phyloP scores from a whole-genome alignment of 2,113 vertebrate genomes.

The Silurus meridionalis region DNA sequence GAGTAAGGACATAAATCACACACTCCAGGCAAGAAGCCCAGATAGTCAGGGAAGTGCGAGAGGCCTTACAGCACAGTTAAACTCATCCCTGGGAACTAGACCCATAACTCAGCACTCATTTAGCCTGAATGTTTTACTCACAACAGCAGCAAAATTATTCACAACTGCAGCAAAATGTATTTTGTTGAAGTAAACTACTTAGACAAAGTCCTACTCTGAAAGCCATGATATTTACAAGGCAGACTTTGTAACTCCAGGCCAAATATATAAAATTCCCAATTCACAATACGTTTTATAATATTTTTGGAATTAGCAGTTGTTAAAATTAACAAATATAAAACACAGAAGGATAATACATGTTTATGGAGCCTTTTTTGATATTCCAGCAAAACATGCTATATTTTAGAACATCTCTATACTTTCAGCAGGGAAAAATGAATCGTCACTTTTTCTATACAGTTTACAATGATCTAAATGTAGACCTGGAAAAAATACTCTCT shows the following conservation, averaged over 20 bases:
- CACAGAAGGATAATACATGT: not conserved
- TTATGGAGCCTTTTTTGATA: not conserved
- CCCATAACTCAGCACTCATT: slow-evolving; percentile 63
- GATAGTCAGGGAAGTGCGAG: slow-evolving; percentile 48
- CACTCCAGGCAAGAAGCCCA: slow-evolving; percentile 57
- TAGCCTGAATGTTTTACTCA: slow-evolving; percentile 38
- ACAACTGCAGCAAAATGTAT: slow-evolving; percentile 20
- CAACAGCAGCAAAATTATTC: slow-evolving; percentile 26
- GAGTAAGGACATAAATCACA: slow-evolving; percentile 58
- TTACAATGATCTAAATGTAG: slow-evolving; percentile 6
- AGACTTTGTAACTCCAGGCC: slow-evolving; percentile 3
- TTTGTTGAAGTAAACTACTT: not conserved
- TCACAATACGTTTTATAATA: slow-evolving; percentile 5
- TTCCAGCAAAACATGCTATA: not conserved
- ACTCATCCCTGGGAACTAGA: slow-evolving; percentile 50
- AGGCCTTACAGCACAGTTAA: slow-evolving; percentile 44
- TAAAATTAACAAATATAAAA: not conserved
- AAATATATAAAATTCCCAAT: slow-evolving; percentile 19
- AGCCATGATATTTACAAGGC: slow-evolving; percentile 31
- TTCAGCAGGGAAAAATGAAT: slow-evolving; percentile 17
- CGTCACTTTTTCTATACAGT: not conserved
- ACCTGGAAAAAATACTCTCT: slow-evolving; percentile 12
- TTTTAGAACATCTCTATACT: not conserved
- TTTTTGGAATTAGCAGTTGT: not conserved
- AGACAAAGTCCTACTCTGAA: not conserved